Evolutionary conservation across 2,797 vertebrate species (phyloP), one percentile per base, ranked within the genome.

Genomic region (Leuciscus waleckii): DNA sequence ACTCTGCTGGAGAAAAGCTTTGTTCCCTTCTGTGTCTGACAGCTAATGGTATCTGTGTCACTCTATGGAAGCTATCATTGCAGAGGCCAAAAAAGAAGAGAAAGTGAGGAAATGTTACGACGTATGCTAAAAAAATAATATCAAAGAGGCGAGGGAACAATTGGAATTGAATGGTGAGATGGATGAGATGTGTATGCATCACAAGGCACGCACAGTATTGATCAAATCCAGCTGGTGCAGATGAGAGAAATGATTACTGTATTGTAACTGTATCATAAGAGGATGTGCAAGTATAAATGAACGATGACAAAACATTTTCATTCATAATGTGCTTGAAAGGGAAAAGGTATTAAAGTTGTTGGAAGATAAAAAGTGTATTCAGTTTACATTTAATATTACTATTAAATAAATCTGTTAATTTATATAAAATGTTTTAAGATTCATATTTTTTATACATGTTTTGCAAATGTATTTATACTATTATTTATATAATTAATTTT

Each of bases 11-110:
- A 86, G 90, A 75, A 84, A 86, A 83, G 85, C 85, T 92, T 92
- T 89, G 85, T 91, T 91, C 91, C 74, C 89, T 89, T 92, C 86
- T 83, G 69, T 41, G 5, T 82, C 86, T 92, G 93, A 92, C 90
- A 93, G 90, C 85, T 84, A 79, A 87, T 88, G 87, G 80, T 82
- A 86, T 49, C 91, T 87, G 80, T 88, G 85, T 85, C 85, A 86
- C 88, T 90, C 88, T 81, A 78, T 90, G 83, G 87, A 88, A 56
- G 82, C 89, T 93, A 91, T 92, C 92, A 92, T 90, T 86, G 26
- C 78, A 63, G 11, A 49, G 61, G 69, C n/a, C 78, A 83, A 81
- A 84, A 82, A 87, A 58, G 23, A 37, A 83, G 35, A 92, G 49
- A 21, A 74, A 41, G 82, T 82, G 85, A 86, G 68, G 82, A 82